Evolutionary conservation across 2,797 vertebrate species (phyloP).

Genomic region (Anolis apletophallus): DNA sequence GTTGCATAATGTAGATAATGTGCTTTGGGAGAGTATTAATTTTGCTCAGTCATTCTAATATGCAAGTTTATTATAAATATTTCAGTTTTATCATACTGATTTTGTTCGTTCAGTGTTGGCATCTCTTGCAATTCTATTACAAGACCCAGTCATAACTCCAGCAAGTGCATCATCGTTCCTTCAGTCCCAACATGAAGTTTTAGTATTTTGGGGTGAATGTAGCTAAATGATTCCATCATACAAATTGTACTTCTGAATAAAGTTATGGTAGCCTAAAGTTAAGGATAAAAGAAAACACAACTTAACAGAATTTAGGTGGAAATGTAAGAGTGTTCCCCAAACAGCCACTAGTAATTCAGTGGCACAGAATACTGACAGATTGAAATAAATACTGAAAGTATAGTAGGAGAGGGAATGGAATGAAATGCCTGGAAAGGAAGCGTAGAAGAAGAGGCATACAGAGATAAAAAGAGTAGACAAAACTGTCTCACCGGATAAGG

Average conservation of each 20-base stretch:
- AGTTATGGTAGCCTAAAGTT: neutral
- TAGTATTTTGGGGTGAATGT: too few relatives aligned
- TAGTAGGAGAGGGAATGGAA: neutral
- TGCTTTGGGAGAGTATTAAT: neutral
- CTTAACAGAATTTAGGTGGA: too few relatives aligned
- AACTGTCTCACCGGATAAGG: too few relatives aligned
- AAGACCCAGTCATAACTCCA: neutral
- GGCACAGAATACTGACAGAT: neutral
- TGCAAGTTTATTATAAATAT: neutral
- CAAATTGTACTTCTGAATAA: too few relatives aligned
- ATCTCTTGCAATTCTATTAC: neutral
- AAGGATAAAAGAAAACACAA: neutral
- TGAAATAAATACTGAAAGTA: neutral
- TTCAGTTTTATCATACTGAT: neutral
- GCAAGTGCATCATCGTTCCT: neutral
- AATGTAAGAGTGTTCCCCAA: neutral
- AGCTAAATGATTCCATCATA: too few relatives aligned
- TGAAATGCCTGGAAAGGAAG: neutral
- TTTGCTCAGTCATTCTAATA: neutral
- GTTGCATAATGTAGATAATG: constrained; percentile 28
- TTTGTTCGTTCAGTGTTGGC: neutral
- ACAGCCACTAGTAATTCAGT: neutral
- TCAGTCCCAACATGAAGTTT: neutral
- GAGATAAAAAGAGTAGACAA: neutral
- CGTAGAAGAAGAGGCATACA: neutral